Evolutionary conservation across 2,113 vertebrate genomes (phyloP).

Genomic region (Vimba vimba): DNA sequence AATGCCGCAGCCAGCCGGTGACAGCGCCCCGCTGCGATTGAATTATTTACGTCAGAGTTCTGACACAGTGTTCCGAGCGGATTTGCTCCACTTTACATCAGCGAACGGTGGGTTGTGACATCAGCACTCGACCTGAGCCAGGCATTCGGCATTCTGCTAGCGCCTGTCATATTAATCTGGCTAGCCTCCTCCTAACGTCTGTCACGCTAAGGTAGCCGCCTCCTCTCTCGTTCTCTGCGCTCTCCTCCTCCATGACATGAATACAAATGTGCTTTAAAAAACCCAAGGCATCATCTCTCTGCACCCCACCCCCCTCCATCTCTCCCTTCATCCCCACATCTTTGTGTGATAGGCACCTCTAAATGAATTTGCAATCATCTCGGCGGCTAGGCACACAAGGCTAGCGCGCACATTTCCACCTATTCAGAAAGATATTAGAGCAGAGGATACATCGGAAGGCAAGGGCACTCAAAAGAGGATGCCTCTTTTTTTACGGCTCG

Average conservation of each 20-base stretch:
- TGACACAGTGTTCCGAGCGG: neutral
- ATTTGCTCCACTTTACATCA: constrained; percentile 38
- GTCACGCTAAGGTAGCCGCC: constrained; percentile 22
- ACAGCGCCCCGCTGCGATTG: neutral
- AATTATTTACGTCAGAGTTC: constrained; percentile 32
- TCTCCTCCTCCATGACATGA: constrained; percentile 57
- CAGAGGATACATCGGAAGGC: constrained; percentile 38
- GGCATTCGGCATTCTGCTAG: constrained; percentile 35
- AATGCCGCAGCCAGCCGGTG: neutral
- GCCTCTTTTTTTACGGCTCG: constrained; percentile 18
- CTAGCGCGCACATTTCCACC: constrained; percentile 28
- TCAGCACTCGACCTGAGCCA: constrained; percentile 30
- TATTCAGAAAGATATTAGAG: constrained; percentile 57
- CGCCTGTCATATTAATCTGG: constrained; percentile 40
- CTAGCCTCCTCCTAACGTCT: constrained; percentile 21
- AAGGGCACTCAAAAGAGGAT: constrained; percentile 26
- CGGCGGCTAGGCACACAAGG: constrained; percentile 36
- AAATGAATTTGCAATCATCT: constrained; percentile 61
- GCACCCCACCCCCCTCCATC: constrained; percentile 41
- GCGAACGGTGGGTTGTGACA: neutral
- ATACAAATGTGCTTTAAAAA: constrained; percentile 65
- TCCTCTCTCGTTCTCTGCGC: constrained; percentile 45
- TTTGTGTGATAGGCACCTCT: constrained; percentile 58
- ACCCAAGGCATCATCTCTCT: constrained; percentile 53
- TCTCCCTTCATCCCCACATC: constrained; percentile 28